Conservation (phyloP, 2,888 invertebrate species). For the Dastarcus helophoroides region DNA sequence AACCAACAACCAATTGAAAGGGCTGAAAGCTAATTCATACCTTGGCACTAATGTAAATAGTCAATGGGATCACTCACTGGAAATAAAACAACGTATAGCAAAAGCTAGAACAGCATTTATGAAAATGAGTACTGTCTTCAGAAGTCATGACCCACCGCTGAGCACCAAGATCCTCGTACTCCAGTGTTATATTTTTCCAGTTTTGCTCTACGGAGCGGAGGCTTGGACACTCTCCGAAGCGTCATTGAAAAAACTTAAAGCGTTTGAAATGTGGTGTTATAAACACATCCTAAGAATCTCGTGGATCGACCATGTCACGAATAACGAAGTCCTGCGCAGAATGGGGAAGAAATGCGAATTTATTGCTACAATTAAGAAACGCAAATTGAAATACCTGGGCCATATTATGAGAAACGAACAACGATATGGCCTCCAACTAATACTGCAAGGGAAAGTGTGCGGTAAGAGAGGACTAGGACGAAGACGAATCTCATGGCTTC, state of each 20-base stretch:
- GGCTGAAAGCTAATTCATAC: neutral
- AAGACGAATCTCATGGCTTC: conserved; percentile 5
- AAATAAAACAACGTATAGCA: conserved; percentile 5
- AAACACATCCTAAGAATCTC: conserved; percentile 1
- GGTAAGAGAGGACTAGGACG: conserved; percentile 3
- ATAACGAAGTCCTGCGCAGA: neutral
- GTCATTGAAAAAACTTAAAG: too few relatives aligned
- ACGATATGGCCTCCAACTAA: conserved; percentile 2
- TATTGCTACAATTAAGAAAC: too few relatives aligned
- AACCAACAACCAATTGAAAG: conserved; percentile 5
- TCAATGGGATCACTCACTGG: conserved; percentile 3
- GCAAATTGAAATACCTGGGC: conserved; percentile 5
- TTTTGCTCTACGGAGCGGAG: neutral
- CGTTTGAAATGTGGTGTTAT: too few relatives aligned
- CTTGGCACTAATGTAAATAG: conserved; percentile 1
- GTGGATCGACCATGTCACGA: neutral
- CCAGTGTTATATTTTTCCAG: neutral
- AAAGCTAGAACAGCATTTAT: conserved; percentile 1
- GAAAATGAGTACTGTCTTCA: conserved; percentile 1
- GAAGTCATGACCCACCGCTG: neutral
- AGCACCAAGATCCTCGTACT: neutral
- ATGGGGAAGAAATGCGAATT: neutral
- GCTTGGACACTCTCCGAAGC: neutral
- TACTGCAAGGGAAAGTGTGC: conserved; percentile 2
- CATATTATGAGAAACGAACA: conserved; percentile 2